Evolutionary conservation across 2,797 vertebrate species (phyloP).

Genomic region (Florisuga fusca): DNA sequence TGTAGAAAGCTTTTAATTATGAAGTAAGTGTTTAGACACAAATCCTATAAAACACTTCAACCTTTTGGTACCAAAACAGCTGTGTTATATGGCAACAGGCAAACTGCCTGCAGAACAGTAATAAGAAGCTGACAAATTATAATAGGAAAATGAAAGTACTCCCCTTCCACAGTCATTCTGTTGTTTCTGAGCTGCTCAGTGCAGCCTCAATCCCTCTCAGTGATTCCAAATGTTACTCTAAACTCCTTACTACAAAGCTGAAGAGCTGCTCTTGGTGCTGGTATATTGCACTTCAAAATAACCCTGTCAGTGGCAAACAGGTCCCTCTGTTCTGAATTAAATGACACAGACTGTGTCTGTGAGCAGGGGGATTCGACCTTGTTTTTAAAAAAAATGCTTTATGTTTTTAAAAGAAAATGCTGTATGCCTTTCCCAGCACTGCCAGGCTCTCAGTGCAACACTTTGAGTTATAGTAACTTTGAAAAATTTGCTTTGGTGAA

Average conservation of each 20-base stretch:
- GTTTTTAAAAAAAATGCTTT: background rate
- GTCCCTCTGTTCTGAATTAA: background rate
- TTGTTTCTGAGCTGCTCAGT: background rate
- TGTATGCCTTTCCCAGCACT: background rate
- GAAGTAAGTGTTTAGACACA: conserved; percentile 58
- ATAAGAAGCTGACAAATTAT: conserved; percentile 21
- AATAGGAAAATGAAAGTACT: conserved; percentile 17
- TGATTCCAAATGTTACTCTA: background rate
- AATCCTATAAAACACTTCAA: conserved; percentile 38
- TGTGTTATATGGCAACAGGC: conserved; percentile 30
- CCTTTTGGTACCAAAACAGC: conserved; percentile 26
- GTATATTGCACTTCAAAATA: background rate
- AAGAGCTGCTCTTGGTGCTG: background rate
- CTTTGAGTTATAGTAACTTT: background rate
- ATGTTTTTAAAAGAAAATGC: background rate
- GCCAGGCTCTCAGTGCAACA: background rate
- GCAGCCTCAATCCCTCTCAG: background rate
- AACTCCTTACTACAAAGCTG: background rate
- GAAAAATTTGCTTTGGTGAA: background rate
- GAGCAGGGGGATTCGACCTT: background rate
- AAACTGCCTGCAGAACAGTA: conserved; percentile 2
- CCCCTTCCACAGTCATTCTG: background rate
- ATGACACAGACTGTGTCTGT: background rate
- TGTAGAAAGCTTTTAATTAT: conserved; percentile 40
- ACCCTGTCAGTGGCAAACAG: background rate